Conservation (phyloP, 2,113 vertebrate species). For the Brachyhypopomus occidentalis region DNA sequence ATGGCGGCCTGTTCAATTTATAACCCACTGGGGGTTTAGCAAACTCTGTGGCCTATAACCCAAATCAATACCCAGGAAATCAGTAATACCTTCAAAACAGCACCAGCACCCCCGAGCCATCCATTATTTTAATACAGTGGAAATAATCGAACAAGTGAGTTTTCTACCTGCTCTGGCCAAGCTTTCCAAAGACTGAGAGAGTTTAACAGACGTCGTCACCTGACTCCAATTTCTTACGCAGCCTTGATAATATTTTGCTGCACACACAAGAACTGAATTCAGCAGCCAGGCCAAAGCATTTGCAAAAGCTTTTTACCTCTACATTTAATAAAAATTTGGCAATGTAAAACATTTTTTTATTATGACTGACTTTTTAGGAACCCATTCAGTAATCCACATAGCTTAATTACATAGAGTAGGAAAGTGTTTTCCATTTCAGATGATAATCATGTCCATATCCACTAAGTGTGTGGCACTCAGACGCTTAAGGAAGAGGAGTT, state of each 20-base stretch:
- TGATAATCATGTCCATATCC: not conserved
- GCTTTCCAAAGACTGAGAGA: not conserved
- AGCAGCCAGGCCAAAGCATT: not conserved
- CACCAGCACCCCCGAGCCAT: not conserved
- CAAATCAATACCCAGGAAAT: not conserved
- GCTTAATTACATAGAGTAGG: not conserved
- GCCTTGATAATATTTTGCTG: not conserved
- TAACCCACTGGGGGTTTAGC: not conserved
- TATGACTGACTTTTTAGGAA: too few relatives aligned
- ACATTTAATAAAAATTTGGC: too few relatives aligned
- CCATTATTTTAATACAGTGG: slow-evolving; percentile 4
- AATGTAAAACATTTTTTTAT: too few relatives aligned
- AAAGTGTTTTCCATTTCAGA: not conserved
- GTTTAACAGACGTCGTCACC: not conserved
- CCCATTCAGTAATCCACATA: not conserved
- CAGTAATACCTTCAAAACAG: not conserved
- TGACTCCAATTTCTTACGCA: not conserved
- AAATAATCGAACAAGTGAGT: not conserved
- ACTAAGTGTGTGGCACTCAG: not conserved
- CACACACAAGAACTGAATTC: not conserved
- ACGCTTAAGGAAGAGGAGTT: not conserved
- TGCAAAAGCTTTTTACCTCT: not conserved
- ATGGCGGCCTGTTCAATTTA: not conserved
- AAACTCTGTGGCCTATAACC: not conserved
- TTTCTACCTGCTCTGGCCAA: not conserved